Conservation (phyloP, 2,797 vertebrate genomes). For the Loris lydekkerianus region DNA sequence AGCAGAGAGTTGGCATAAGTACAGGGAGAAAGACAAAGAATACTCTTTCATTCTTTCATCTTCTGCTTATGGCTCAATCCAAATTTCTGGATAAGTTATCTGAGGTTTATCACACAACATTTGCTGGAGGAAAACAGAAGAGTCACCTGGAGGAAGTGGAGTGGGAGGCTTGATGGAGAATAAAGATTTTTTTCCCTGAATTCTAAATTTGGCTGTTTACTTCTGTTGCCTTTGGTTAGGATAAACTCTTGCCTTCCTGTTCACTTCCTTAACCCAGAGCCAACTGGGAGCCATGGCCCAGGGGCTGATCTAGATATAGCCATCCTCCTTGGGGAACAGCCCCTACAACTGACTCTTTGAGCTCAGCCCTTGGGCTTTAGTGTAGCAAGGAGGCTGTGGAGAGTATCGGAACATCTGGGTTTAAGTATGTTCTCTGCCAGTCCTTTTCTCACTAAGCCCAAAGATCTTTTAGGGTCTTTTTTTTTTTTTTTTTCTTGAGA, state of each 20-base stretch:
- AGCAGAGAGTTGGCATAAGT: neutral
- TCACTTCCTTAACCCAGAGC: neutral
- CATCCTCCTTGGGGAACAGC: neutral
- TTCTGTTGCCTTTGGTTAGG: neutral
- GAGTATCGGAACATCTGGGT: neutral
- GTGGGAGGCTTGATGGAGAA: conserved; percentile 11
- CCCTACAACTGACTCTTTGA: neutral
- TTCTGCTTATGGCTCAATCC: neutral
- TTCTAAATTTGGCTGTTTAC: conserved; percentile 26
- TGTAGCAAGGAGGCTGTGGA: neutral
- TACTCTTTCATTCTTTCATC: neutral
- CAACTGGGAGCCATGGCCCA: neutral
- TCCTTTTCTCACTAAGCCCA: neutral
- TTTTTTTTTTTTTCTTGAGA: neutral
- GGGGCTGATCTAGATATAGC: neutral
- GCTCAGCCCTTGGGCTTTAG: neutral
- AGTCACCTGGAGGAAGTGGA: neutral
- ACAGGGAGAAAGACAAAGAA: neutral
- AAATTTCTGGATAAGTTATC: neutral
- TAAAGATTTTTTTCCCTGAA: conserved; percentile 67
- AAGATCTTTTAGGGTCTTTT: neutral
- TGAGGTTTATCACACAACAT: neutral
- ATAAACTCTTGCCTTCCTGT: neutral
- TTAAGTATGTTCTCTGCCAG: neutral
- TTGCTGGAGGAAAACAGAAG: neutral